Evolutionary conservation across 2,888 invertebrate genomes (phyloP).

Genomic region (Acanthococcus lagerstroemiae): DNA sequence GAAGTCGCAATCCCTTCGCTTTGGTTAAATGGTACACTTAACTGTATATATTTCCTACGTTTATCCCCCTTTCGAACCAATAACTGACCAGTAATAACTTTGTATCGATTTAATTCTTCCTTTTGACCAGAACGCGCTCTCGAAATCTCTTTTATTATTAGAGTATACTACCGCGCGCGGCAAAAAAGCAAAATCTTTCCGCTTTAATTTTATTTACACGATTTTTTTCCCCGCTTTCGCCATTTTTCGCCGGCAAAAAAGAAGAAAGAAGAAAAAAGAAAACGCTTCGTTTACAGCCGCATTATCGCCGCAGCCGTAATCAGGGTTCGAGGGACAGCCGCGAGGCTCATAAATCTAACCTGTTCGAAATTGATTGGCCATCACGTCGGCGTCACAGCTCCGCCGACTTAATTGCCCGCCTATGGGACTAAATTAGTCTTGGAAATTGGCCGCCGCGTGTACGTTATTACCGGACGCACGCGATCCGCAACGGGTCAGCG

Average conservation of each 20-base stretch:
- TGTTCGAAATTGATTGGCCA: no score
- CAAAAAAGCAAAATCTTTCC: neutral
- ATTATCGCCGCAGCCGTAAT: neutral
- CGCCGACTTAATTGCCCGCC: no score
- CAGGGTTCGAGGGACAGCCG: no score
- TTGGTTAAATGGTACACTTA: constrained; percentile 28
- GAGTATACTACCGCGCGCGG: neutral
- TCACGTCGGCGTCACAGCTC: no score
- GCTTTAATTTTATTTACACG: neutral
- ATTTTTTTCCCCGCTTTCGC: neutral
- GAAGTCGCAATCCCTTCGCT: constrained; percentile 27
- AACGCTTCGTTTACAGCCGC: neutral
- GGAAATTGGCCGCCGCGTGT: no score
- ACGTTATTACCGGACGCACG: no score
- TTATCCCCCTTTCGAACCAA: constrained; percentile 17
- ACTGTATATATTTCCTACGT: constrained; percentile 26
- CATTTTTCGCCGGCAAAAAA: neutral
- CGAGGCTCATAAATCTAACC: no score
- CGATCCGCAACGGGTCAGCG: no score
- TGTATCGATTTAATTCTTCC: constrained; percentile 26
- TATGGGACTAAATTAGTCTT: no score
- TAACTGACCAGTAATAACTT: constrained; percentile 29
- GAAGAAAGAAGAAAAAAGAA: neutral
- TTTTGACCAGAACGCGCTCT: constrained; percentile 1
- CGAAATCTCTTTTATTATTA: neutral